Evolutionary conservation across 35 echinoderm and acorn worm genomes (phyloP), one percentile per base, ranked within the genome.

Genomic region (Holothuria glaberrima): DNA sequence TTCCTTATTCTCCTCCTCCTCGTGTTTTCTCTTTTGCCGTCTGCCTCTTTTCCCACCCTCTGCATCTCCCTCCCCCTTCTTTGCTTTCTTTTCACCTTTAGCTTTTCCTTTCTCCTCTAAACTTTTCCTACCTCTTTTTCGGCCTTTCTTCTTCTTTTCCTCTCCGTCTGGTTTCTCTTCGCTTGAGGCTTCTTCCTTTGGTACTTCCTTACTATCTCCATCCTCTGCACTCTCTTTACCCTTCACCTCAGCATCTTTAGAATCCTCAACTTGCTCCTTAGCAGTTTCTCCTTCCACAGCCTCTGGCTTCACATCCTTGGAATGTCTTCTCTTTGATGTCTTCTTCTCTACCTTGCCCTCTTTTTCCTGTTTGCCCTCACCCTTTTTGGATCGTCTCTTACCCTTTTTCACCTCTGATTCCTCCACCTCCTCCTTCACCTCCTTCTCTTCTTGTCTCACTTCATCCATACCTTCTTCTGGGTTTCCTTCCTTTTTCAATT

Each of bases 291-390:
- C 65, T 45, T 36, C 56, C 5, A 81, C 73, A n/a, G 61, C 60
- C 86, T 92, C 91, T 54, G 71, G 29, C 32, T 90, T 80, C 30
- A 76, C 69, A 71, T 96, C 94, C 54, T 71, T 89, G 44, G 36
- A 62, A 59, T 89, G 45, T 73, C 30, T 73, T 45, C 59, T 78
- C 86, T 89, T 87, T 28, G 71, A 63, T 19, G 57, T 25, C 63
- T 92, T 88, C 70, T 86, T 77, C 20, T 59, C 81, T 35, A 72
- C 71, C 48, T 88, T 85, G 34, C 31, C 22, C 12, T 48, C 87
- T 73, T 89, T 87, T 24, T 72, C 89, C 89, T 59, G 79, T 24
- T 91, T 91, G 2, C 31, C 44, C 14, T 87, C 68, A 28, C 46
- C 41, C 59, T 87, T 87, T 41, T 67, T 69, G 4, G 38, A 50